These are phyloP conservation scores for Geococcyx californianus DNA, from an alignment of 2,113 vertebrate species.

Conservation along the genomic window DNA sequence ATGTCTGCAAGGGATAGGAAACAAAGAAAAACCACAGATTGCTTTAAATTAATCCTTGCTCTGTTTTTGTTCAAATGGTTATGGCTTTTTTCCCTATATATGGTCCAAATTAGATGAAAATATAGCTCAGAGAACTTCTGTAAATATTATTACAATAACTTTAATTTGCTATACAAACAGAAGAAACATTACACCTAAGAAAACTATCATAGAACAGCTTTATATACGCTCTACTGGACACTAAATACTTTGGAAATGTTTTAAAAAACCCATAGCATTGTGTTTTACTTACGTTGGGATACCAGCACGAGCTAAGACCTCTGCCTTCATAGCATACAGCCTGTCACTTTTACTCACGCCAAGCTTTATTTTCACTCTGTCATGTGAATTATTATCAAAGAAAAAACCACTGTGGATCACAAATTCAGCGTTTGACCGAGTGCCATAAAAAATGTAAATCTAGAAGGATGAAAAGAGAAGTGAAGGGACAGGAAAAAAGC, in stretches of 20 bases:
- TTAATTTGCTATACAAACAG: not conserved
- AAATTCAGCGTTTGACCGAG: conserved; percentile 96
- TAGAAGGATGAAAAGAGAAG: conserved; percentile 79
- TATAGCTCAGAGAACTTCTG: not conserved
- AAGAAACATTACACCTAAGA: not conserved
- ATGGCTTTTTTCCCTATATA: not conserved
- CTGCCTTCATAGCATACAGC: conserved; percentile 95
- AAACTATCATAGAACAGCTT: not conserved
- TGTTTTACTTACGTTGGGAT: conserved; percentile 91
- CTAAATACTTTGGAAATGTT: not conserved
- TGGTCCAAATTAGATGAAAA: conserved; percentile 30
- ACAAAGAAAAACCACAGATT: conserved; percentile 62
- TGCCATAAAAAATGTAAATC: conserved; percentile 99
- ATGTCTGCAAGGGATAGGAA: conserved; percentile 55
- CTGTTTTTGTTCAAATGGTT: not conserved
- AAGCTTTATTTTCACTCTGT: conserved; percentile 98
- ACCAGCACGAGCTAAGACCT: conserved; percentile 94
- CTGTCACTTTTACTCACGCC: conserved; percentile 98
- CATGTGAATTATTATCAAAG: conserved; percentile 96
- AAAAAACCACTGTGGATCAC: conserved; percentile 99
- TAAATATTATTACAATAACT: not conserved
- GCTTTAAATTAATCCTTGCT: conserved; percentile 63
- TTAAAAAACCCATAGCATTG: not conserved
- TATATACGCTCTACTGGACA: not conserved
- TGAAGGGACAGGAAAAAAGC: conserved; percentile 67